phyloP scores from a whole-genome alignment of 2,113 vertebrate genomes.

The Reinhardtius hippoglossoides region DNA sequence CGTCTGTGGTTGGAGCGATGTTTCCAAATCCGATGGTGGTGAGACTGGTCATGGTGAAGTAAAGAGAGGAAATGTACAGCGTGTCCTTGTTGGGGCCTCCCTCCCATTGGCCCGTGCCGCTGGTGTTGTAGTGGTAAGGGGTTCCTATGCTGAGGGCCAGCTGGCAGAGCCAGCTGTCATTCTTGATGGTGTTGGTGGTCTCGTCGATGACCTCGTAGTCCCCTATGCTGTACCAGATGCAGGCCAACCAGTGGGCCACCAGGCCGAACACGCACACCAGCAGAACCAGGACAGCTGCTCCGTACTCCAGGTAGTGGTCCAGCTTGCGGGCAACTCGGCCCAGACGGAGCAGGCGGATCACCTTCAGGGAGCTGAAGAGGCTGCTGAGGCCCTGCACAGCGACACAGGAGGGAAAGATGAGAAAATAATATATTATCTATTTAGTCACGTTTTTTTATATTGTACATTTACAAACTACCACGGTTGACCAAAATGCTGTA shows the following conservation, averaged over 20 bases:
- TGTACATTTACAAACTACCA: too few relatives aligned
- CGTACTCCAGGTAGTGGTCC: constrained; percentile 98
- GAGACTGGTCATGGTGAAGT: constrained; percentile 99
- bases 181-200: constrained; percentile 93
- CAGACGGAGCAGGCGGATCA: constrained; percentile 93
- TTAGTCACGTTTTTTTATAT: too few relatives aligned
- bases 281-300: constrained; percentile 94
- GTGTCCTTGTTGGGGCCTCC: constrained; percentile 97
- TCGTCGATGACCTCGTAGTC: constrained; percentile 97
- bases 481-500: too few relatives aligned
- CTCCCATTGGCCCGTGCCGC: constrained; percentile 94
- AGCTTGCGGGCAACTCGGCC: constrained; percentile 95
- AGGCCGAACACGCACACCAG: constrained; percentile 97
- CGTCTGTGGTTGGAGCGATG: constrained; percentile 96
- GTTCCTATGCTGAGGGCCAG: constrained; percentile 93
- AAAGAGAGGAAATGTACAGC: constrained; percentile 97
- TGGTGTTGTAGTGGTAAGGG: constrained; percentile 93
- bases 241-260: constrained; percentile 97
- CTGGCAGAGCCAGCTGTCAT: constrained; percentile 97
- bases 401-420: not conserved
- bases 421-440: too few relatives aligned
- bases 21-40: constrained; percentile 99
- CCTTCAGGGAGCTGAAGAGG: constrained; percentile 98
- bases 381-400: constrained; percentile 93
- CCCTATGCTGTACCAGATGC: constrained; percentile 99